These are phyloP conservation scores for Heterodera schachtii DNA, from an alignment of 1,140 invertebrate genomes.

Conservation along the genomic window DNA sequence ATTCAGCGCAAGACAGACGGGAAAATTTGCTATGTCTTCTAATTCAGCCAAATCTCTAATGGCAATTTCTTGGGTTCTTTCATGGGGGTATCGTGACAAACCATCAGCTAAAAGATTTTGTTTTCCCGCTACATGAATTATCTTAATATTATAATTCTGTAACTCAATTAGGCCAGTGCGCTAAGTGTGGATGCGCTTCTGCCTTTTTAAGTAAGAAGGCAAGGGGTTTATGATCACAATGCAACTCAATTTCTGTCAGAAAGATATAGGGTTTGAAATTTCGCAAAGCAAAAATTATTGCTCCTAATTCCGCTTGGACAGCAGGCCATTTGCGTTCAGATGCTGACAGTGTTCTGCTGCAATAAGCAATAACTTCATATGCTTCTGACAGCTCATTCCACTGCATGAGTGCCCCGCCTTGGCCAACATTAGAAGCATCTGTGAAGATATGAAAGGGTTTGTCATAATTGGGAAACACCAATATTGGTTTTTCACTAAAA, in stretches of 20 bases:
- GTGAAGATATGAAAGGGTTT: not conserved
- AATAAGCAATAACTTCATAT: slow-evolving; percentile 27
- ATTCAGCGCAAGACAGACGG: too few species aligned
- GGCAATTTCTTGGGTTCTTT: too few species aligned
- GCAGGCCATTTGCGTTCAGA: slow-evolving; percentile 23
- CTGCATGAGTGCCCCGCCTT: slow-evolving; percentile 22
- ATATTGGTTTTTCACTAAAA: too few species aligned
- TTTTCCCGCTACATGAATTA: not conserved
- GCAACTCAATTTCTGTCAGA: too few species aligned
- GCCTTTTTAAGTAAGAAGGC: not conserved
- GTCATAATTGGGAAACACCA: not conserved
- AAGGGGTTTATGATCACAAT: slow-evolving; percentile 10
- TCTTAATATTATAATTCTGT: too few species aligned
- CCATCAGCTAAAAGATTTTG: slow-evolving; percentile 6
- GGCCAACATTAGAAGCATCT: slow-evolving; percentile 13
- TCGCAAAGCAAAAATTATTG: slow-evolving; percentile 29
- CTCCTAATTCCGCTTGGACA: slow-evolving; percentile 23
- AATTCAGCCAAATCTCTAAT: too few species aligned
- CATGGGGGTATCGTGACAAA: not conserved
- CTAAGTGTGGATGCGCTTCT: too few species aligned
- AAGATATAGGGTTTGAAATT: not conserved
- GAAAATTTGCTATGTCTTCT: too few species aligned
- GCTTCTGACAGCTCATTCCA: not conserved
- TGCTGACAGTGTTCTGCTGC: slow-evolving; percentile 9
- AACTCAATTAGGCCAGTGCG: too few species aligned